Conservation (phyloP, 2,888 invertebrate genomes). For the Lacanobia oleracea region DNA sequence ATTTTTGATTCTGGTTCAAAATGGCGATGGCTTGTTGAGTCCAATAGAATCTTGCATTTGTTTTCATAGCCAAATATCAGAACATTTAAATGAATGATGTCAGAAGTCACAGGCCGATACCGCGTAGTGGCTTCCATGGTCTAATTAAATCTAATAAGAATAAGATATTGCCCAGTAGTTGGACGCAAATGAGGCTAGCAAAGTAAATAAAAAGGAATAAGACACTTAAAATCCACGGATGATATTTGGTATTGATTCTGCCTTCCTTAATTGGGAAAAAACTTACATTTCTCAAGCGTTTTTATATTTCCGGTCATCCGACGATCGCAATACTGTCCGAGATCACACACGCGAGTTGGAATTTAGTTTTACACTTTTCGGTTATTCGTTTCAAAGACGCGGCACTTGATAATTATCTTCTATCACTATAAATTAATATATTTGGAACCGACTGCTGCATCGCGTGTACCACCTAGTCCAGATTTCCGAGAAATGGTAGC, state of each 20-base stretch:
- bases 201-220: not conserved
- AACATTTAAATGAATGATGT: slow-evolving; percentile 1
- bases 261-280: not conserved
- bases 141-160: no score
- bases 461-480: not conserved
- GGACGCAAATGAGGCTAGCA: not conserved
- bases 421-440: not conserved
- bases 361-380: not conserved
- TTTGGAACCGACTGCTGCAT: not conserved
- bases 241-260: not conserved
- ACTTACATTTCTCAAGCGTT: not conserved
- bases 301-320: not conserved
- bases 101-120: slow-evolving; percentile 5
- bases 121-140: not conserved
- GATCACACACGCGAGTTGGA: not conserved
- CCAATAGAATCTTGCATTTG: not conserved
- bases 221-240: not conserved
- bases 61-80: no score
- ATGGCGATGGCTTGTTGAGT: no score
- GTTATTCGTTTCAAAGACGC: not conserved
- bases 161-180: no score
- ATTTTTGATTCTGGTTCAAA: no score
- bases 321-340: not conserved
- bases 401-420: not conserved
- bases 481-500: slow-evolving; percentile 46